Base-by-base conservation (phyloP, 2,797 vertebrate species). In the Ctenosaura bakeri region DNA sequence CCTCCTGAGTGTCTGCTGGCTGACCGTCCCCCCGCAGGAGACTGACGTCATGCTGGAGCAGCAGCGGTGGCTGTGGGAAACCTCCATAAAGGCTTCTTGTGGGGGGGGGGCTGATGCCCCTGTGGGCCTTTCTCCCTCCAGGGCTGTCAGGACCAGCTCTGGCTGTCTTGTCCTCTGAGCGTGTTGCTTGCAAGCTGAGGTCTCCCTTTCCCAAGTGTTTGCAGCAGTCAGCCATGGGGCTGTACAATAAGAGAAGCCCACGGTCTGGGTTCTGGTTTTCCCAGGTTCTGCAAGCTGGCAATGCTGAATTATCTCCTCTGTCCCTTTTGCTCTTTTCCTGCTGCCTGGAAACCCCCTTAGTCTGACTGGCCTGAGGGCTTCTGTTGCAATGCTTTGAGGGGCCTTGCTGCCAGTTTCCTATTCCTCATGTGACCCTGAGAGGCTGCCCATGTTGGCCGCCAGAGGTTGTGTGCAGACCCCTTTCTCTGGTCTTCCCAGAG, bases 31-130 rank as follows among this genome's bases (percentile, higher is more conserved):
- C 1, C 20, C 16, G 4, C 38, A 14, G 56, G 54, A 77, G 35
- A 18, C 86, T 50, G 5, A 24, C 46, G 2, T 80, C 42, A 24
- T 66, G 29, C 6, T 69, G 59, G 52, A 92, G 91, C 89, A 1
- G 89, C 4, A 91, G 73, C 73, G 20, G 56, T 90, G 93, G 62
- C 93, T 93, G 94, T 94, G 95, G 94, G 92, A 92, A 56, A 79
- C 83, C 90, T 52, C 90, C 85, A 89, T 88, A 83, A 81, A 83
- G 88, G 89, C 84, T 89, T 6, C 10, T 52, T 35, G 29, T 38
- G 64, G 35, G 24, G 83, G 83, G 64, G 35, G 12, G 38, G 12
- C 69, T n/a, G 29, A 1, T n/a, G 29, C 46, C 20, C 2, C 24
- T 20, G 54, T 9, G 16, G 20, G 38, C 2, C 84, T 18, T 26